Percentiles rank a stretch among this genome's conserved stretches.
phyloP scores from a whole-genome alignment of 2,113 vertebrate species.

The Tretioscincus oriximinensis region DNA sequence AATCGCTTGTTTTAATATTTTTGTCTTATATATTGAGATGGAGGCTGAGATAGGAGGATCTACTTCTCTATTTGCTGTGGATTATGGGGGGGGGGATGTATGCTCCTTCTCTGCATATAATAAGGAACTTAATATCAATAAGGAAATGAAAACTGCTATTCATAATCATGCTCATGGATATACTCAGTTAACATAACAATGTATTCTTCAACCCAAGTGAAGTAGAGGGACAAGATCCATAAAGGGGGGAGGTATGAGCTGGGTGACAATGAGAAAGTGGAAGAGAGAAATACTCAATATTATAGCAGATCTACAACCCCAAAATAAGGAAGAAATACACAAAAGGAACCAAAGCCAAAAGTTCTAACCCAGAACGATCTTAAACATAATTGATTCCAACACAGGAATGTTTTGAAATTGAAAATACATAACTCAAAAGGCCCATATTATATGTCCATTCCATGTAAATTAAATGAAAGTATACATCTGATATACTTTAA shows the following conservation, averaged over 20 bases:
- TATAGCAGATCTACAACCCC: neutral
- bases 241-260: neutral
- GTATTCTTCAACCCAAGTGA: neutral
- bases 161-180: neutral
- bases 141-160: neutral
- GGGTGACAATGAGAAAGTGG: fast-evolving
- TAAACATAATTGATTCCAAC: too few relatives aligned
- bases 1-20: neutral
- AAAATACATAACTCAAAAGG: neutral
- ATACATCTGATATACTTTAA: neutral
- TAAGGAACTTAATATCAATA: neutral
- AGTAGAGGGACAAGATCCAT: neutral
- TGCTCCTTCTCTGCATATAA: neutral
- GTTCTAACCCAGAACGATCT: too few relatives aligned
- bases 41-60: neutral
- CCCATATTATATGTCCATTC: neutral
- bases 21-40: neutral
- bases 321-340: neutral
- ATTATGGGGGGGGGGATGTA: neutral
- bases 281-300: fast-evolving
- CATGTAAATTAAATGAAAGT: neutral
- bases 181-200: neutral
- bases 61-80: too few relatives aligned
- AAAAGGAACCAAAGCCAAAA: neutral
- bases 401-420: too few relatives aligned